Conservation (phyloP, 2,113 vertebrate species). For the Anolis carolinensis region DNA sequence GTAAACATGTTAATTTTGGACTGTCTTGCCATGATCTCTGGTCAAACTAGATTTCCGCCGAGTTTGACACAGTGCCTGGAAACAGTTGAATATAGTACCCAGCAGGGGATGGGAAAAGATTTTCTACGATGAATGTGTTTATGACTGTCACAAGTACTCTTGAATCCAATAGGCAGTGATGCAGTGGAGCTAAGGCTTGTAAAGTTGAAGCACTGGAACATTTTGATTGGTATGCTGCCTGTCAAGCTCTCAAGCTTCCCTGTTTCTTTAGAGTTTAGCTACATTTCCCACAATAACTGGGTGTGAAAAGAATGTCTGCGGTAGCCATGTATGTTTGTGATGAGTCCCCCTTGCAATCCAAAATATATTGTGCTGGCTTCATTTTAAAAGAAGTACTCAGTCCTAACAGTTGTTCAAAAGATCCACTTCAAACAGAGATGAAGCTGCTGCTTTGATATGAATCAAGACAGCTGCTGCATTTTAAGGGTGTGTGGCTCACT, state of each 20-base stretch:
- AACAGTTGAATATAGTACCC: background rate
- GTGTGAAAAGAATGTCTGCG: background rate
- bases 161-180: background rate
- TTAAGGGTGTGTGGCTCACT: no score
- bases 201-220: background rate
- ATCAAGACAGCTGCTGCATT: no score
- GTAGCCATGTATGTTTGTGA: no score
- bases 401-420: background rate
- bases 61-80: background rate
- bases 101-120: background rate
- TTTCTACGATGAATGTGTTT: background rate
- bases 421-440: background rate
- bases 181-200: background rate
- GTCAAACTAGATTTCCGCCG: conserved; percentile 3
- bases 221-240: background rate
- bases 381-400: background rate
- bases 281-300: background rate
- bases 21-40: background rate
- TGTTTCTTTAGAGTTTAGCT: background rate
- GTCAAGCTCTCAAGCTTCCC: background rate
- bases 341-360: no score
- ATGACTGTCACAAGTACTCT: background rate
- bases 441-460: no score
- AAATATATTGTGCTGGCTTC: background rate
- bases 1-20: background rate